These are phyloP conservation scores for Drosophila punjabiensis DNA, from an alignment of 1,140 invertebrate genomes.

Conservation along the genomic window DNA sequence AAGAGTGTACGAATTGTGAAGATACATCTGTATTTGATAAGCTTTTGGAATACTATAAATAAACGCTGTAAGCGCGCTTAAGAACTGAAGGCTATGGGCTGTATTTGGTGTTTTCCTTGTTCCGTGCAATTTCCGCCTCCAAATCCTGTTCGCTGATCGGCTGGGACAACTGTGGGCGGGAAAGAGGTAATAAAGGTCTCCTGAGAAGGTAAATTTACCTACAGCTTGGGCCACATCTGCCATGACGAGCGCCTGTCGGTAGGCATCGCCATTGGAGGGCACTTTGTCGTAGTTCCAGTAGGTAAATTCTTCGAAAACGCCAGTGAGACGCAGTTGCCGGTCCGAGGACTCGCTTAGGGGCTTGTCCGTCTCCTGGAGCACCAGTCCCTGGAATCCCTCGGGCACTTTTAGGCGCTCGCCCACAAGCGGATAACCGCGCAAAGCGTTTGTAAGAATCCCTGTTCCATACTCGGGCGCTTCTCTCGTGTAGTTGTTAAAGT, in stretches of 20 bases:
- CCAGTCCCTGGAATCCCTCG: slow-evolving; percentile 87
- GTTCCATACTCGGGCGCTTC: slow-evolving; percentile 73
- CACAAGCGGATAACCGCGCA: slow-evolving; percentile 89
- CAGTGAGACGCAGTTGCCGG: slow-evolving; percentile 87
- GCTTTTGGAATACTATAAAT: slow-evolving; percentile 77
- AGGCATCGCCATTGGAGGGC: slow-evolving; percentile 89
- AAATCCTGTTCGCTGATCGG: slow-evolving; percentile 44
- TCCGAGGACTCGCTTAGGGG: slow-evolving; percentile 86
- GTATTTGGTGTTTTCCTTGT: slow-evolving; percentile 44
- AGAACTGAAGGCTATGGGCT: slow-evolving; percentile 38
- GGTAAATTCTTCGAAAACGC: slow-evolving; percentile 88
- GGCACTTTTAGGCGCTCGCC: slow-evolving; percentile 88
- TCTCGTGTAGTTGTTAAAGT: slow-evolving; percentile 89
- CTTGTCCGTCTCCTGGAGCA: slow-evolving; percentile 88
- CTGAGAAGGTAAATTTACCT: slow-evolving; percentile 48
- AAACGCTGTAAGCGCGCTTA: slow-evolving; percentile 68
- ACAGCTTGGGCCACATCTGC: slow-evolving; percentile 90
- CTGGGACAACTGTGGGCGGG: slow-evolving; percentile 36
- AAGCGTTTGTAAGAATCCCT: slow-evolving; percentile 86
- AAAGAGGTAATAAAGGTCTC: neutral
- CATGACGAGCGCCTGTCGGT: slow-evolving; percentile 89
- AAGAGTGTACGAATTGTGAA: slow-evolving; percentile 61
- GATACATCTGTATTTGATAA: slow-evolving; percentile 64
- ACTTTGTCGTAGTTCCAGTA: slow-evolving; percentile 93
- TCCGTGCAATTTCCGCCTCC: slow-evolving; percentile 52